Base-by-base conservation (phyloP, 2,888 invertebrate species). In the Calameuta filiformis region DNA sequence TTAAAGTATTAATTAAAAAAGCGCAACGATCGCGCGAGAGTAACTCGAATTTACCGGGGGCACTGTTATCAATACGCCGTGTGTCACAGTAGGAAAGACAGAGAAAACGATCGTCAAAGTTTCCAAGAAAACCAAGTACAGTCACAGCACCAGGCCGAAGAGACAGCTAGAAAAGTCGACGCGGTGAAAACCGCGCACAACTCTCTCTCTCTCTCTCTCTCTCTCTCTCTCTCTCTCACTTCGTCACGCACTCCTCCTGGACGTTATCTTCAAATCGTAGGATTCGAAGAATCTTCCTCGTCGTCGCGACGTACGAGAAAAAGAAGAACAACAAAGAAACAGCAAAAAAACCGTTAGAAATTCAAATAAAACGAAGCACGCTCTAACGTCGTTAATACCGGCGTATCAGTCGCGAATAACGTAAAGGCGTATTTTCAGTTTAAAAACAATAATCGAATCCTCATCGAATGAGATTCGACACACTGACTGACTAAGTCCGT, bases 1-100 rank as follows among this genome's bases (percentile, higher is more conserved):
- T 56, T 15, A 2, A 9, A 9, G 56, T 9, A 56, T 6, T 6
- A 56, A 35, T 84, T 1, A 31, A 31, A 85, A 77, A 85, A 85
- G 85, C 73, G 81, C 83, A 77, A 81, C 84, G 75, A 82, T 77
- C 83, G 84, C 69, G 81, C 83, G 79, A 77, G 79, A 73, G 71
- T 30, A 40, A 34, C 69, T 15, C 40, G 56, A 85, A 85, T 68
- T 80, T 83, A 84, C 75, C 81, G 80, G 33, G 33, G 33, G 79
- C 81, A 83, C 76, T 56, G 56, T 56, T 56, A 56, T 56, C 56
- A 9, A 56, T 56, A 23, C 6, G 56, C 56, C 23, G 56, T 4
- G 33, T 56, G 56, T 56, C 56, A 56, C 56, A 56, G 56, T 56
- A 56, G 56, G 56, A 56, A 23, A 56, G 56, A 23, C 23, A 23